These are phyloP conservation scores for Diachrysia chrysitis DNA, from an alignment of 2,888 invertebrate genomes.

Conservation along the genomic window DNA sequence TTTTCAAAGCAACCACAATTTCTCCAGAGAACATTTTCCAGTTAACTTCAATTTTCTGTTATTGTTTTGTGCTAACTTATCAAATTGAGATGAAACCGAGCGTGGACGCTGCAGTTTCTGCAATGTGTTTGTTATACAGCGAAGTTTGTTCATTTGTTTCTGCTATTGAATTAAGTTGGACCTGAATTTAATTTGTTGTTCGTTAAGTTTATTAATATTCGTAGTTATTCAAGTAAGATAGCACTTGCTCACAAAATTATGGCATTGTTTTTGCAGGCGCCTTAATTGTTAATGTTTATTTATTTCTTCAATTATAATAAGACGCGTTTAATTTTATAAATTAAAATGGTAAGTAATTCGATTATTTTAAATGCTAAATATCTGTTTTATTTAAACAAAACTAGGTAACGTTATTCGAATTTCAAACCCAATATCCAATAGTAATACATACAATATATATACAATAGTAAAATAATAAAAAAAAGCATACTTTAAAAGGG, in stretches of 20 bases:
- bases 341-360: background rate
- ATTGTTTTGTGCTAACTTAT: slow-evolving; percentile 49
- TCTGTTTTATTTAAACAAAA: too few species aligned
- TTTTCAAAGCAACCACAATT: slow-evolving; percentile 49
- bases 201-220: background rate
- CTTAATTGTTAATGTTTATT: background rate
- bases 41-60: slow-evolving; percentile 51
- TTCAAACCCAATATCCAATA: too few species aligned
- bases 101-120: slow-evolving; percentile 38
- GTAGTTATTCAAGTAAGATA: background rate
- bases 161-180: slow-evolving; percentile 1
- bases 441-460: too few species aligned
- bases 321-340: background rate
- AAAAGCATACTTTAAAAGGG: slow-evolving; percentile 31
- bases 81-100: slow-evolving; percentile 52
- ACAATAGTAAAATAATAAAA: background rate
- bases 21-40: slow-evolving; percentile 44
- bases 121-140: slow-evolving; percentile 28
- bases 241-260: background rate
- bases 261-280: background rate
- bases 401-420: too few species aligned
- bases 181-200: background rate
- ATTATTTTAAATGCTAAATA: too few species aligned
- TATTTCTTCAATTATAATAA: background rate
- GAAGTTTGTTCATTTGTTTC: slow-evolving; percentile 13